Base-by-base conservation (phyloP, 2,888 invertebrate genomes). In the Mesopsocus fuscifrons region DNA sequence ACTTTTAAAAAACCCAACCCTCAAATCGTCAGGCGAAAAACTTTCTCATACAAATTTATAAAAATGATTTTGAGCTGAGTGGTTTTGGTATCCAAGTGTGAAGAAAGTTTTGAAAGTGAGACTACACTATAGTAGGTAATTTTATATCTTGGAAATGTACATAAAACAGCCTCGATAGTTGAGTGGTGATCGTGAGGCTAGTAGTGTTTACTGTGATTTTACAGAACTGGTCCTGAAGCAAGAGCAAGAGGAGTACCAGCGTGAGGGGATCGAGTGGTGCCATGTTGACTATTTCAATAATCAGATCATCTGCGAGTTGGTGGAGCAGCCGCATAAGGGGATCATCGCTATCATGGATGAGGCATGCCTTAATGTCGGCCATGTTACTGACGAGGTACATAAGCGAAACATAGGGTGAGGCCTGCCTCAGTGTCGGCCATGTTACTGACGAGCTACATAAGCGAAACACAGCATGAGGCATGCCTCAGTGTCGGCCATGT, bases 221-320 rank as follows among this genome's bases (percentile, higher is more conserved):
- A n/a, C 57, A 84, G 95, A 97, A 62, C 65, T 98, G 63, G 97
- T 97, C 22, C 64, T 98, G 48, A 92, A 94, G 56, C 95, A 94
- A 60, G 95, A 98, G 59, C 97, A 98, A 56, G 97, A 97, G 57
- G 97, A 97, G 58, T 98, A 98, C 59, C 73, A 77, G 49, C 72
- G 79, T 20, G 97, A 98, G 59, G 97, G 95, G 42, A 95, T 98
- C 55, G 79, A 80, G 52, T 97, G 95, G 97, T 75, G 80, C 46
- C 82, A 89, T 53, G 74, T 98, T 48, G 79, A 91, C 46, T 98
- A 92, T 64, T 95, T 97, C 65, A 95, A 97, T 66, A 97, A 98
- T 68, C 82, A 94, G 61, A 67, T 81, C 45, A 95, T 97, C 59
- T 95, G 94, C 62, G 91, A 94, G 58, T 68, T 98, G 46, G 87